A percentile compares a stretch with the other conserved stretches of the same genome.
Conservation (phyloP, 2,113 vertebrate genomes). For the Pelobates fuscus region DNA sequence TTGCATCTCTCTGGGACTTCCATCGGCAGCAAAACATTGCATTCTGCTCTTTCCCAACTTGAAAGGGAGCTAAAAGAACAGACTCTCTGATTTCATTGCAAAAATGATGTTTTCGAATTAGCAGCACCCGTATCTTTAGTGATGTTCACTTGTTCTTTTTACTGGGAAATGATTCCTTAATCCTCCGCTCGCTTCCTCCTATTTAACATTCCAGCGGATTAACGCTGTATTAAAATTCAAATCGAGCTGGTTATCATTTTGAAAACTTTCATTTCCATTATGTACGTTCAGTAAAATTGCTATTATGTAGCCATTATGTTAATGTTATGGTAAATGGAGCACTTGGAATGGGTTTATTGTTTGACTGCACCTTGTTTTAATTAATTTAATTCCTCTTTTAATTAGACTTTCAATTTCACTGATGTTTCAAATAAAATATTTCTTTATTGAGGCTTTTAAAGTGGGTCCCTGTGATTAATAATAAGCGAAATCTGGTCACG, state of each 20-base stretch:
- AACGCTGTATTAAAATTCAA: conserved; percentile 46
- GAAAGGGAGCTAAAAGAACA: too few species aligned
- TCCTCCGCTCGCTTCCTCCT: not conserved
- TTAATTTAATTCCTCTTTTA: conserved; percentile 10
- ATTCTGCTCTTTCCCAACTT: too few species aligned
- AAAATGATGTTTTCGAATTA: too few species aligned
- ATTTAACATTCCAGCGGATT: conserved; percentile 41
- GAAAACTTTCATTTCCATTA: conserved; percentile 20
- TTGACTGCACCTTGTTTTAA: conserved; percentile 21
- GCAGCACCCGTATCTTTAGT: too few species aligned
- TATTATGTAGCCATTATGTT: conserved; percentile 30
- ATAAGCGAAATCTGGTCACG: not conserved
- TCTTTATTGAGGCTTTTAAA: conserved; percentile 23
- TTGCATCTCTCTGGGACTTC: too few species aligned
- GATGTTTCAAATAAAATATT: conserved; percentile 41
- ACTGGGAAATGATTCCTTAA: too few species aligned
- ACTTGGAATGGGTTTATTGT: conserved; percentile 6
- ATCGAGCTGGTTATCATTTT: not conserved
- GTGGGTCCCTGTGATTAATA: conserved; percentile 17
- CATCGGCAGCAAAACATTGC: too few species aligned
- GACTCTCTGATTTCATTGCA: too few species aligned
- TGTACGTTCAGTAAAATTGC: conserved; percentile 45
- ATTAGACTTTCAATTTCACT: conserved; percentile 41
- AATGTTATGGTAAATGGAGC: conserved; percentile 25
- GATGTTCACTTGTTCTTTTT: too few species aligned